Percentiles rank a stretch among this genome's conserved stretches.
Evolutionary conservation across 2,888 invertebrate genomes (phyloP).

Genomic region (Volucella inflata): DNA sequence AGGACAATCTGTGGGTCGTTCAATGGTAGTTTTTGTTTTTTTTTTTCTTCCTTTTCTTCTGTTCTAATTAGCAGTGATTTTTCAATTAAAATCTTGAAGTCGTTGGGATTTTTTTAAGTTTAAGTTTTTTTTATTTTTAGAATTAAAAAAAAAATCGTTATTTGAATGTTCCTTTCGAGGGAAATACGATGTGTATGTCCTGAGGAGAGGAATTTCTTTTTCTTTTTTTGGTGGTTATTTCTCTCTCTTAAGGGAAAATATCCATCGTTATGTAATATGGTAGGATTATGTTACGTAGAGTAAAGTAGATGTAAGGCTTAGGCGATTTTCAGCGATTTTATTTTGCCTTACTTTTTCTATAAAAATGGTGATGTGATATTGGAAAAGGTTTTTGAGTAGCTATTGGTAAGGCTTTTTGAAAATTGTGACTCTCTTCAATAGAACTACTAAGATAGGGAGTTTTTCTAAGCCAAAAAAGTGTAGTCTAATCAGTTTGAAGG

Average conservation of each 20-base stretch:
- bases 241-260: conserved; percentile 33
- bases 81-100: conserved; percentile 22
- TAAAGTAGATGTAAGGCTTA: neutral
- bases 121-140: neutral
- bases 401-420: too few species aligned
- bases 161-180: neutral
- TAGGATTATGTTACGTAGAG: neutral
- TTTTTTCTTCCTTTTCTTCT: too few species aligned
- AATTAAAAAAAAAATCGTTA: conserved; percentile 36
- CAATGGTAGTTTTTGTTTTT: conserved; percentile 33
- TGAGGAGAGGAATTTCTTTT: neutral
- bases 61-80: conserved; percentile 45
- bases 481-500: too few species aligned
- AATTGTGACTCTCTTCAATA: too few species aligned
- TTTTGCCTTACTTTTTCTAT: neutral
- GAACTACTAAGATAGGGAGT: too few species aligned
- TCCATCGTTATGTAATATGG: conserved; percentile 54
- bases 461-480: too few species aligned
- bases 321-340: neutral
- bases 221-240: neutral
- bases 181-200: conserved; percentile 2
- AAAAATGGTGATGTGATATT: neutral
- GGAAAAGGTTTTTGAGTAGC: neutral
- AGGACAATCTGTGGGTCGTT: conserved; percentile 31
- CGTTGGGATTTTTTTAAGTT: conserved; percentile 14